Conservation (phyloP, 2,113 vertebrate genomes). For the Triplophysa siluroides region DNA sequence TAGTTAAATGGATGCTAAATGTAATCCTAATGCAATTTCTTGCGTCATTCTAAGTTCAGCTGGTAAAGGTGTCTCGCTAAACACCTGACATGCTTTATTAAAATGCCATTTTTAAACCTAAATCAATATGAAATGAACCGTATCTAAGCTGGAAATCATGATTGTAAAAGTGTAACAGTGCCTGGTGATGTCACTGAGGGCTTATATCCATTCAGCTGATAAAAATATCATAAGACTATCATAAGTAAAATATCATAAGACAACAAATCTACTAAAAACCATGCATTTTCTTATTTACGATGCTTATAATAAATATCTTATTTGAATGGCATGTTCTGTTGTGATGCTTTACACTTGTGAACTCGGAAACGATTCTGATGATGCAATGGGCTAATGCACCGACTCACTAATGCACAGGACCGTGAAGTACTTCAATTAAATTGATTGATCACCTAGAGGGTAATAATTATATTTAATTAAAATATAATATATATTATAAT, state of each 20-base stretch:
- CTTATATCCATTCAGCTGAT: not conserved
- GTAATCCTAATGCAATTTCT: not conserved
- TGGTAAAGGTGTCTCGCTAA: not conserved
- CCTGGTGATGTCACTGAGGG: not conserved
- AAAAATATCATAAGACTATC: not conserved
- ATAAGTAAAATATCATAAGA: not conserved
- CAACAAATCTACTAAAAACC: not conserved
- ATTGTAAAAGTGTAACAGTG: not conserved
- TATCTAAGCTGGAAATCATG: not conserved
- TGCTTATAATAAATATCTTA: not conserved
- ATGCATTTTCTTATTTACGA: too few relatives aligned
- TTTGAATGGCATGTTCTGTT: not conserved
- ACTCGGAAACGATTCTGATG: not conserved
- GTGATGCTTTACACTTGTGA: not conserved
- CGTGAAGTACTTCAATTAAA: not conserved
- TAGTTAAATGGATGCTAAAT: conserved; percentile 16
- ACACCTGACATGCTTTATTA: conserved; percentile 14
- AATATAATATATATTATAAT: too few relatives aligned
- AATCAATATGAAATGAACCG: not conserved
- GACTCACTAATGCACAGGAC: not conserved
- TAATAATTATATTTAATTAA: too few relatives aligned
- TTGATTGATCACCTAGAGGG: too few relatives aligned
- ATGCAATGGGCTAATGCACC: not conserved
- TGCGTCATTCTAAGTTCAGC: not conserved
- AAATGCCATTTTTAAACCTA: not conserved